phyloP scores from a whole-genome alignment of 2,797 vertebrate species.

The Enteromius paludinosus region DNA sequence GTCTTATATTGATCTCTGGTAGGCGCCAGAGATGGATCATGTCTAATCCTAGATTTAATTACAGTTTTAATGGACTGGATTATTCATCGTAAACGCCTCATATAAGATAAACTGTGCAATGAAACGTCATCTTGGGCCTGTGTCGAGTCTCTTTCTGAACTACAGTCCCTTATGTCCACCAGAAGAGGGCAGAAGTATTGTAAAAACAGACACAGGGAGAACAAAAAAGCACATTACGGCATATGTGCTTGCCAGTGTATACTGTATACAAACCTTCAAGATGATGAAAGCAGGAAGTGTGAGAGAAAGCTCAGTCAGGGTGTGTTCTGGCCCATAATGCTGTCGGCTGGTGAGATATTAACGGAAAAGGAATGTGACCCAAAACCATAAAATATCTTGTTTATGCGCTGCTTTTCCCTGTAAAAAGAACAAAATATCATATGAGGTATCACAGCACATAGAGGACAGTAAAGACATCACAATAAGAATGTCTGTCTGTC shows the following conservation, averaged over 20 bases:
- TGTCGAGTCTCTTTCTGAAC: not conserved
- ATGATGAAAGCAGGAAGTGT: slow-evolving; percentile 8
- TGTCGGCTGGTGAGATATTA: slow-evolving; percentile 57
- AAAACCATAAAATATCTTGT: slow-evolving; percentile 17
- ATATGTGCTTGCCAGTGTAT: too few species aligned
- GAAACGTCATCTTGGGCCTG: not conserved
- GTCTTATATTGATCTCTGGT: not conserved
- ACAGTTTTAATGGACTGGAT: not conserved
- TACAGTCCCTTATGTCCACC: not conserved
- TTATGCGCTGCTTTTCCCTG: not conserved
- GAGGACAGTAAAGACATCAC: not conserved
- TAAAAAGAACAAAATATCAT: not conserved
- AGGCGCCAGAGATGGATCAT: not conserved
- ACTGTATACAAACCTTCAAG: not conserved
- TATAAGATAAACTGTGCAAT: not conserved
- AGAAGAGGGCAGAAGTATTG: slow-evolving; percentile 16
- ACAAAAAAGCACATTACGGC: not conserved
- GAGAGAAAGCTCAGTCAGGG: slow-evolving; percentile 21
- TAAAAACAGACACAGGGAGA: not conserved
- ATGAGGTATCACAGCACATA: not conserved
- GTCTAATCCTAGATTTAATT: slow-evolving; percentile 11
- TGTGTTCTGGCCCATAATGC: slow-evolving; percentile 29
- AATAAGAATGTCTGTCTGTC: not conserved
- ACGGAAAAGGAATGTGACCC: slow-evolving; percentile 45
- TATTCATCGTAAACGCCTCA: not conserved